These are phyloP conservation scores for Dryoscopus gambensis DNA, from an alignment of 2,113 vertebrate genomes.

Conservation along the genomic window DNA sequence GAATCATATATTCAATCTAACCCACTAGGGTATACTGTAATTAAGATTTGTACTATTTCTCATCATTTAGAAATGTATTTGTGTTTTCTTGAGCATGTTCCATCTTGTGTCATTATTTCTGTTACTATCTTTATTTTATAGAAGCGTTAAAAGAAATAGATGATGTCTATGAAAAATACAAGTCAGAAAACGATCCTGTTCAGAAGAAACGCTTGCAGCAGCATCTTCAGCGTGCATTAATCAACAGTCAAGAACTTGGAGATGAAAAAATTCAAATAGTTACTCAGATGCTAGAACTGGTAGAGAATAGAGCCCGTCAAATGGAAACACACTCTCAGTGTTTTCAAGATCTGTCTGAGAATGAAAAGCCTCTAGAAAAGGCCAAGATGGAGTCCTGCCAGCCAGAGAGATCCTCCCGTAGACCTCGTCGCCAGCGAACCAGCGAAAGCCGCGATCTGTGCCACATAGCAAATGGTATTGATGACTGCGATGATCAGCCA, in stretches of 20 bases:
- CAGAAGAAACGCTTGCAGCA: slow-evolving; percentile 92
- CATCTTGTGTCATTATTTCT: not conserved
- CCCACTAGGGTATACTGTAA: not conserved
- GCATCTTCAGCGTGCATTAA: slow-evolving; percentile 92
- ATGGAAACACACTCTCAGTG: slow-evolving; percentile 91
- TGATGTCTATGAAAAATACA: slow-evolving; percentile 92
- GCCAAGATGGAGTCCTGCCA: slow-evolving; percentile 71
- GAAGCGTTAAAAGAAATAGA: slow-evolving; percentile 97
- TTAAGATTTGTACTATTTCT: not conserved
- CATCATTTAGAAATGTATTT: not conserved
- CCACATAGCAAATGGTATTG: slow-evolving; percentile 87
- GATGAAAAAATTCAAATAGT: slow-evolving; percentile 98
- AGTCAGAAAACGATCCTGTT: slow-evolving; percentile 84
- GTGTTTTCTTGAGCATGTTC: not conserved
- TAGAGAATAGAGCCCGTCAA: slow-evolving; percentile 93
- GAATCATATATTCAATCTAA: not conserved
- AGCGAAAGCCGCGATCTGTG: slow-evolving; percentile 93
- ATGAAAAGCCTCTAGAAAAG: slow-evolving; percentile 77
- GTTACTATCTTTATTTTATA: slow-evolving; percentile 59
- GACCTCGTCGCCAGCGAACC: slow-evolving; percentile 90
- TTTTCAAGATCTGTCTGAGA: slow-evolving; percentile 84
- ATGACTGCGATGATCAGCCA: slow-evolving; percentile 85
- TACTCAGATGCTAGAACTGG: slow-evolving; percentile 93
- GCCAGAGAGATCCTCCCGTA: slow-evolving; percentile 84
- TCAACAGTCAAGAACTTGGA: slow-evolving; percentile 93